A percentile compares a stretch with the other conserved stretches of the same genome.
phyloP scores from a whole-genome alignment of 2,888 invertebrate genomes.

The Chouioia cunea region DNA sequence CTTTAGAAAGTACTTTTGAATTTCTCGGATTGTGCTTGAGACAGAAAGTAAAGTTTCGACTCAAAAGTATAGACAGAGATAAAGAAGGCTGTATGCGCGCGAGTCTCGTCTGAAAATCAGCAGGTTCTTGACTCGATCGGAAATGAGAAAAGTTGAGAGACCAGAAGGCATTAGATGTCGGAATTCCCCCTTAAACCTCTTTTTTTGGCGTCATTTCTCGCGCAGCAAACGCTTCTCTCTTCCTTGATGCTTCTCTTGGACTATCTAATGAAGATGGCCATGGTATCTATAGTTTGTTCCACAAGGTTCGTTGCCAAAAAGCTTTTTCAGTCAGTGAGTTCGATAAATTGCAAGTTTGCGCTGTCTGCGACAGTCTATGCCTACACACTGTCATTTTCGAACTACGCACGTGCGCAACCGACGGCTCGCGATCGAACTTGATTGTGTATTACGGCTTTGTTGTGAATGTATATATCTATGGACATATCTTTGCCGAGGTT shows the following conservation, averaged over 20 bases:
- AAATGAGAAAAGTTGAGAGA: slow-evolving; percentile 64
- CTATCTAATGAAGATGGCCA: slow-evolving; percentile 60
- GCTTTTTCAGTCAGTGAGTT: slow-evolving; percentile 40
- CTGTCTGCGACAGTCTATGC: not conserved
- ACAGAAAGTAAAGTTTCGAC: slow-evolving; percentile 10
- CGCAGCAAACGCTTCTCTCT: slow-evolving; percentile 54
- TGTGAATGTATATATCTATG: slow-evolving; percentile 3
- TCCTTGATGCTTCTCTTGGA: too few relatives aligned
- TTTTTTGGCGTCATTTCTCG: slow-evolving; percentile 34
- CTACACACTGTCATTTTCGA: slow-evolving; percentile 35
- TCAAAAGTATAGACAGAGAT: slow-evolving; percentile 19
- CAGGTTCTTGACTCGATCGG: slow-evolving; percentile 56
- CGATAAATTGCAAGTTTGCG: slow-evolving; percentile 42
- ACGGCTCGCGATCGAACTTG: not conserved
- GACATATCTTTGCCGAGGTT: not conserved
- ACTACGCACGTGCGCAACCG: not conserved
- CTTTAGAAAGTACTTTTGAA: too few relatives aligned
- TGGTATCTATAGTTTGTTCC: slow-evolving; percentile 45
- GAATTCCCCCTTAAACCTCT: slow-evolving; percentile 30
- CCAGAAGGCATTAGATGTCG: slow-evolving; percentile 50
- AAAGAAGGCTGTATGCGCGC: slow-evolving; percentile 5
- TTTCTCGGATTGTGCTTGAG: too few relatives aligned
- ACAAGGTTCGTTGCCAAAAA: slow-evolving; percentile 46
- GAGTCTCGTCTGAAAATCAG: slow-evolving; percentile 19
- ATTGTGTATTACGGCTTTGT: slow-evolving; percentile 31